Evolutionary conservation across 2,113 vertebrate genomes (phyloP).

Genomic region (Siniperca knerii): DNA sequence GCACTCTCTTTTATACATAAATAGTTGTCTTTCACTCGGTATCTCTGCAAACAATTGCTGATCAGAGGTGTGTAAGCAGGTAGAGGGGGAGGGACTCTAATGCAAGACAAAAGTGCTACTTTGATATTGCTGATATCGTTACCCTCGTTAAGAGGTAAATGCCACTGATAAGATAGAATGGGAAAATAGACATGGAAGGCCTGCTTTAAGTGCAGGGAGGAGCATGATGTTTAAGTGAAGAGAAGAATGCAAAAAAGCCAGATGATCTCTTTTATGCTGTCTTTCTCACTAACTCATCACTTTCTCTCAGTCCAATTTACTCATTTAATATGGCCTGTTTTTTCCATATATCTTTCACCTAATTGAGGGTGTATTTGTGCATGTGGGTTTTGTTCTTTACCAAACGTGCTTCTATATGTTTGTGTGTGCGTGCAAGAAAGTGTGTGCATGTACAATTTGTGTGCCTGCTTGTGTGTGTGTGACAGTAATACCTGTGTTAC

Average conservation of each 20-base stretch:
- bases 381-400: background rate
- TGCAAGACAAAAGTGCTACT: constrained; percentile 84
- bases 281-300: constrained; percentile 39
- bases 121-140: constrained; percentile 80
- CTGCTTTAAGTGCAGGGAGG: constrained; percentile 77
- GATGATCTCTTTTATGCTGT: constrained; percentile 63
- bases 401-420: background rate
- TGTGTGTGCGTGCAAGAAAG: constrained; percentile 4
- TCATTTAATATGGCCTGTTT: constrained; percentile 25
- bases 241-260: constrained; percentile 47
- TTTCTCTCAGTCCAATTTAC: constrained; percentile 47
- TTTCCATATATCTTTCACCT: constrained; percentile 35
- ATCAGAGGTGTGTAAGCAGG: constrained; percentile 79
- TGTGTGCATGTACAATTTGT: background rate
- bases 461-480: background rate
- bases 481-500: constrained; percentile 69
- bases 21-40: constrained; percentile 80
- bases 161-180: constrained; percentile 83
- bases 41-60: constrained; percentile 80
- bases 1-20: constrained; percentile 75
- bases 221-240: constrained; percentile 71
- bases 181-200: constrained; percentile 75
- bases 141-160: constrained; percentile 81
- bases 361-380: constrained; percentile 13
- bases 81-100: constrained; percentile 75